Evolutionary conservation across 2,113 vertebrate genomes (phyloP), one percentile per base, ranked within the genome.

Genomic region (Ophiodon elongatus): DNA sequence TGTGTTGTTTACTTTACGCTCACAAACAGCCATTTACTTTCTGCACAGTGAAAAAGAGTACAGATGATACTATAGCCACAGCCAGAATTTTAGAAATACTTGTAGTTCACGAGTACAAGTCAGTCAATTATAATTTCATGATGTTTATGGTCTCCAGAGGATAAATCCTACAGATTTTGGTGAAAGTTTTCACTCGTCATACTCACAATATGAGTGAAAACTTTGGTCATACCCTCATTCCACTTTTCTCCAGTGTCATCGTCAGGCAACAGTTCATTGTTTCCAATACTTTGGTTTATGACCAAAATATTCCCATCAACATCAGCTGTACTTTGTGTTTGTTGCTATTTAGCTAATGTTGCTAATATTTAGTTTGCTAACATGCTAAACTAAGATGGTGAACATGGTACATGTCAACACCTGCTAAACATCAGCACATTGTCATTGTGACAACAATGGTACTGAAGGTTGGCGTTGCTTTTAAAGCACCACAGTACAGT

Each of bases 1-100:
- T 70, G 45, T 87, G 83, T 72, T 92, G 85, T 79, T 85, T 89
- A 73, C 57, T 85, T 65, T 54, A 56, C 23, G 41, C 43, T 57
- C 19, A 8, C 73, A 65, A 82, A 62, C 63, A 43, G 41, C 43
- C 25, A 64, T 63, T 85, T 54, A 39, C 43, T 65, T 29, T 23
- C 11, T 45, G 31, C 35, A 56, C 21, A 27, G 31, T 60, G n/a
- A 63, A 63, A 33, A 29, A 31, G 1, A 35, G 35, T 52, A 29
- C 14, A 39, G 60, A 77, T 29, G n/a, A 52, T 27, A 27, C 23
- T 27, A 4, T 23, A 21, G 19, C 3, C 33, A 31, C 19, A 41
- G 15, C 10, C 33, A 35, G 10, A 52, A 52, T 59, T 73, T 78
- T 33, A 60, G 1, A 37, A 73, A 59, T 9, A 13, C 21, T 27